Percentiles rank a stretch among this genome's conserved stretches.
Conservation (phyloP, 2,888 invertebrate species). For the Cacoxenus indagator region DNA sequence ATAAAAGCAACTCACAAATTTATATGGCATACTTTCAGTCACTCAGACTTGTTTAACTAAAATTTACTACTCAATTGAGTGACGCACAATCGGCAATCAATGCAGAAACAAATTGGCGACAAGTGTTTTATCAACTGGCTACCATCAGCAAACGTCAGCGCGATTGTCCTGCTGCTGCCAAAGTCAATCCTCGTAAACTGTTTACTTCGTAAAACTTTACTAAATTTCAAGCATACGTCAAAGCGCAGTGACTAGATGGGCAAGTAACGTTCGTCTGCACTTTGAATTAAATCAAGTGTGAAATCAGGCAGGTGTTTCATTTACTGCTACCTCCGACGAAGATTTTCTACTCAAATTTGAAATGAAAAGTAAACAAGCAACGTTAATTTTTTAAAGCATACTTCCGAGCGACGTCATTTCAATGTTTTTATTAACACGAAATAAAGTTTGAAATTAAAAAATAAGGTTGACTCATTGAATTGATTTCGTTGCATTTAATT, state of each 20-base stretch:
- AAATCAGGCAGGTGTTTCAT: slow-evolving; percentile 64
- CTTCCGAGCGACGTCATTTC: not conserved
- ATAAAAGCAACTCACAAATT: too few species aligned
- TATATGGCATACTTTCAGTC: not conserved
- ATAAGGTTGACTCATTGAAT: not conserved
- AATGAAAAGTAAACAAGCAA: not conserved
- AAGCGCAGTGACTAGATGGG: not conserved
- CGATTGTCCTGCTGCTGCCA: slow-evolving; percentile 37
- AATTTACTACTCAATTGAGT: slow-evolving; percentile 16
- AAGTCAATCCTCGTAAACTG: slow-evolving; percentile 35
- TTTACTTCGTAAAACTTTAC: not conserved
- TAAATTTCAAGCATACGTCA: not conserved
- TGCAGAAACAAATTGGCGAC: not conserved
- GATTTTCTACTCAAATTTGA: not conserved
- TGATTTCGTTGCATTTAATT: not conserved
- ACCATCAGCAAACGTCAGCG: not conserved
- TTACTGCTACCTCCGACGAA: slow-evolving; percentile 25
- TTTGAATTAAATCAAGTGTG: slow-evolving; percentile 60
- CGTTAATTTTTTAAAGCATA: slow-evolving; percentile 22
- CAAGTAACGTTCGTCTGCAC: not conserved
- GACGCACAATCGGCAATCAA: slow-evolving; percentile 35
- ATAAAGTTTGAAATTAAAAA: slow-evolving; percentile 7
- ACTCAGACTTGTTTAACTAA: not conserved
- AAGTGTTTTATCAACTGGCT: not conserved
- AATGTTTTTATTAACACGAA: not conserved